Evolutionary conservation across 2,113 vertebrate genomes (phyloP).

Genomic region (Oreocharis arfaki): DNA sequence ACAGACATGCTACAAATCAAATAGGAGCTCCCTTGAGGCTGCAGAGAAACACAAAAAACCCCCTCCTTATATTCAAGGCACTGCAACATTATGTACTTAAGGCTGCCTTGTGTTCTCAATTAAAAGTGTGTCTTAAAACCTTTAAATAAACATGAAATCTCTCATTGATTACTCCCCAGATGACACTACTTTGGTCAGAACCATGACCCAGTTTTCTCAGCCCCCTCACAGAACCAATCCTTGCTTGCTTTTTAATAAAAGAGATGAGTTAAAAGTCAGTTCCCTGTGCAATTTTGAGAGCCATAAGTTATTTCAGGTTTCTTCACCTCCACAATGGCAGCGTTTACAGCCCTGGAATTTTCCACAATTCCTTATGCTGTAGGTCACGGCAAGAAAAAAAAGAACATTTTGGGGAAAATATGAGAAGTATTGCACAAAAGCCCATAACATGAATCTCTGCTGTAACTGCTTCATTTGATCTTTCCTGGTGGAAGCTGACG

Average conservation of each 20-base stretch:
- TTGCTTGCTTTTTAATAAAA: not conserved
- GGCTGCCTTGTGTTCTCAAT: not conserved
- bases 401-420: not conserved
- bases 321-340: not conserved
- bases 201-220: not conserved
- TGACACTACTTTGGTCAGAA: not conserved
- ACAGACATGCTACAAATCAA: not conserved
- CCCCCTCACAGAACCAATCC: not conserved
- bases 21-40: not conserved
- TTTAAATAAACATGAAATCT: conserved; percentile 29
- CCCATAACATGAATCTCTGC: not conserved
- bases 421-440: not conserved
- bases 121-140: not conserved
- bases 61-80: not conserved
- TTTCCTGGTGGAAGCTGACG: conserved; percentile 7
- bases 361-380: not conserved
- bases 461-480: not conserved
- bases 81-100: not conserved
- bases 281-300: not conserved
- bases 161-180: not conserved
- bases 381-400: not conserved
- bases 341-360: conserved; percentile 20
- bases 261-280: not conserved
- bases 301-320: not conserved
- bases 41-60: not conserved